Base-by-base conservation (phyloP, 2,888 invertebrate species). In the Helleia helle region DNA sequence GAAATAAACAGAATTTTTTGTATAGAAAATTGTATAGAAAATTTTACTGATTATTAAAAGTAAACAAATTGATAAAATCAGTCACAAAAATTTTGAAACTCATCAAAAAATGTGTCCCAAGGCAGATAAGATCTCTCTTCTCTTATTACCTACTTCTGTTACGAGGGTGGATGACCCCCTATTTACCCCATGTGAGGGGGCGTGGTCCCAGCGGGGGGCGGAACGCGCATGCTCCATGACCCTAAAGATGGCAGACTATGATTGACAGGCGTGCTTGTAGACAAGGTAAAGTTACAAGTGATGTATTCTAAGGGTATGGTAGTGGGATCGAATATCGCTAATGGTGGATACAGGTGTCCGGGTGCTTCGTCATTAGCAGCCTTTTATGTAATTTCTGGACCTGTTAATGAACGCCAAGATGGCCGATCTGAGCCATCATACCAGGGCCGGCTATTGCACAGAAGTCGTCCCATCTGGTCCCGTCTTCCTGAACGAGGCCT, bases 141-240 rank as follows among this genome's bases (percentile, higher is more conserved):
- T 31, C 18, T 1, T 2, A 31, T 29, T 22, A 42, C 47, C 46
- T 48, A 46, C 51, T 52, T 46, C 52, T 50, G 48, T 51, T 42
- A 42, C 38, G 38, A 46, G 44, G 40, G 38, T 36, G 30, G 39
- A 29, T 46, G 42, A 40, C 43, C 50, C 50, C 53, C 56, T 61
- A 62, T 55, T 56, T 53, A 48, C 53, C 58, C 59, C 58, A 57
- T 52, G 56, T 51, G 48, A 42, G 51, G 58, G 50, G 61, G 71
- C 75, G 75, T 69, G 71, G 63, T 67, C 71, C 12, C 71, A 44
- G 61, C 65, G 54, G 73, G 63, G 63, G 69, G 67, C 69, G 70
- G 64, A 44, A 44, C 67, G 73, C 80, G 79, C 80, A 71, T 74
- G 83, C 61, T 76, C 14, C 9, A 18, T 17, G 59, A 76, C 73